Evolutionary conservation across 2,113 vertebrate genomes (phyloP), one percentile per base, ranked within the genome.

Genomic region (Melanostigma gelatinosum): DNA sequence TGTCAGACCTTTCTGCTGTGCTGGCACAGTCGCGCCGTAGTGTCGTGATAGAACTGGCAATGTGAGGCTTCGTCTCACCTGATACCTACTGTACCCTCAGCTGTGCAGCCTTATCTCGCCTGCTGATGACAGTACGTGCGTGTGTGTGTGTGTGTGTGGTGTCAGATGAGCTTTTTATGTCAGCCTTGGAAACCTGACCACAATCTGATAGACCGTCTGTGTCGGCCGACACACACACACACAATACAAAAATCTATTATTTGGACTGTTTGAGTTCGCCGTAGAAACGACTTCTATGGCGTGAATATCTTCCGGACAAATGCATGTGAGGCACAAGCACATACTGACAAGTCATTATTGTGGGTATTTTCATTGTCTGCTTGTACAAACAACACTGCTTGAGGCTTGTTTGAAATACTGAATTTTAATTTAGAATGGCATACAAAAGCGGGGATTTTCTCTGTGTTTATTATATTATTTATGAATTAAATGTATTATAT

Each of bases 71-170:
- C 16, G 27, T 73, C 77, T 87, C 82, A 87, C 63, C 42, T 63
- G 75, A 92, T 87, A 74, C 85, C 71, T 76, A 9, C 81, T 83
- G 86, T 84, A 87, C 78, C 38, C 78, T 78, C 68, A 76, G 36
- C 27, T 48, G 65, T 61, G 52, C 75, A 58, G 77, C 70, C 66
- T 79, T 84, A 82, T 84, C 85, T 55, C 60, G 52, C 38, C 85
- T 82, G 72, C 74, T 78, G 75, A 40, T 83, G 72, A 62, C 8
- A 3, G 80, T 63, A 2, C 5, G 1, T 50, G 36, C 62, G 55
- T 67, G 61, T 40, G 58, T 34, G 55, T 46, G 57, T 32, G 54
- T 72, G 71, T 68, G 9, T 7, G 61, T 46, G 85, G 79, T 85
- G 38, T 83, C 71, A 76, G 63, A 78, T 89, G 75, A 86, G 74